These are phyloP conservation scores for Poeciliopsis turneri DNA, from an alignment of 2,797 vertebrate genomes.

Conservation along the genomic window DNA sequence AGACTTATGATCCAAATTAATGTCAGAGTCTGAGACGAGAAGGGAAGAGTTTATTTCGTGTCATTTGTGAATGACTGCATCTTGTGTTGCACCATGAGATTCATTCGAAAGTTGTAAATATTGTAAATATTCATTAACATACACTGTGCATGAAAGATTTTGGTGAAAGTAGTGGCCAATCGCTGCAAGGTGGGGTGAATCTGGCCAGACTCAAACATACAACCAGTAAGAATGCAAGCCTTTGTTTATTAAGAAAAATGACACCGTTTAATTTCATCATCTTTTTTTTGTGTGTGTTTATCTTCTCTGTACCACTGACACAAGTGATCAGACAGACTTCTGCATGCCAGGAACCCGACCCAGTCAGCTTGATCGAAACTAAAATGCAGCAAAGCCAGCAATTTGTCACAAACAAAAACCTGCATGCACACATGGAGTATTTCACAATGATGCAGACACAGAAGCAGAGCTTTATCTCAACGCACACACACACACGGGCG, in stretches of 20 bases:
- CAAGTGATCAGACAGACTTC: not conserved
- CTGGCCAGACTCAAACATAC: not conserved
- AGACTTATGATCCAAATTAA: not conserved
- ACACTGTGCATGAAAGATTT: not conserved
- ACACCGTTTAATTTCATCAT: not conserved
- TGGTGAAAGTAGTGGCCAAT: not conserved
- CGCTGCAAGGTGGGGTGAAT: not conserved
- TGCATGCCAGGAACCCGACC: not conserved
- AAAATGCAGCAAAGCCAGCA: not conserved
- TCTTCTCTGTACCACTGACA: not conserved
- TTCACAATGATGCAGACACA: conserved; percentile 22
- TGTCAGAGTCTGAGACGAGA: not conserved
- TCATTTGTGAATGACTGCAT: not conserved
- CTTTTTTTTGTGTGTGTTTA: not conserved
- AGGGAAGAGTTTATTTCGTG: not conserved
- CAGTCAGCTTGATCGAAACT: not conserved
- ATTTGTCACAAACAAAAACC: not conserved
- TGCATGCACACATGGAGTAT: conserved; percentile 3
- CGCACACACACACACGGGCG: conserved; percentile 72
- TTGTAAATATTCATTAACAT: not conserved
- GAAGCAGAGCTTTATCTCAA: conserved; percentile 71
- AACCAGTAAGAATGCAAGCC: not conserved
- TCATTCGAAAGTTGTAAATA: not conserved
- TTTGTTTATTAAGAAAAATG: not conserved
- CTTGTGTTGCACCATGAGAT: not conserved